A percentile compares a stretch with the other conserved stretches of the same genome.
Conservation (phyloP, 2,113 vertebrate genomes). For the Poeciliopsis retropinna region DNA sequence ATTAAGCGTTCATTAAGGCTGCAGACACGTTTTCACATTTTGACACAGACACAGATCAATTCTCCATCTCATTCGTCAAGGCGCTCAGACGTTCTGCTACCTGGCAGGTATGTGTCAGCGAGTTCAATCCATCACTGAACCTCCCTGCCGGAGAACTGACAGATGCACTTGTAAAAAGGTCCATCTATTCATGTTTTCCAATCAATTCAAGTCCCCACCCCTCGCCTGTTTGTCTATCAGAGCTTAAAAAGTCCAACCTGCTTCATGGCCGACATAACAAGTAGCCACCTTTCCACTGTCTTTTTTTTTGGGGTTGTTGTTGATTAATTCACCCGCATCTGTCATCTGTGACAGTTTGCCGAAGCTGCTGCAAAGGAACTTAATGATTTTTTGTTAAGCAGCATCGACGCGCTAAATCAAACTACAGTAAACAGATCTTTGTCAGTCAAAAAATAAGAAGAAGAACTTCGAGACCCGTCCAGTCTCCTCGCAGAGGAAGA, state of each 20-base stretch:
- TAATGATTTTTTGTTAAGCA: conserved; percentile 50
- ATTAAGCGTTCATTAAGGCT: conserved; percentile 57
- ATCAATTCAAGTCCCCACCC: conserved; percentile 60
- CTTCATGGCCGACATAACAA: conserved; percentile 46
- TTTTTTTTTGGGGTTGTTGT: not conserved
- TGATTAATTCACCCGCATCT: conserved; percentile 45
- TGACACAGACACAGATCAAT: conserved; percentile 66
- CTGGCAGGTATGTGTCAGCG: conserved; percentile 59
- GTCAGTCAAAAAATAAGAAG: not conserved
- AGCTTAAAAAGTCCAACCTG: conserved; percentile 45
- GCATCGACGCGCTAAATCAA: conserved; percentile 33
- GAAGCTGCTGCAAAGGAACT: conserved; percentile 29
- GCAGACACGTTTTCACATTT: conserved; percentile 51
- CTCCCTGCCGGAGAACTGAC: conserved; percentile 58
- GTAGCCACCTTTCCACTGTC: conserved; percentile 25
- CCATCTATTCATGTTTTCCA: conserved; percentile 71
- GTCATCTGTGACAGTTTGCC: conserved; percentile 54
- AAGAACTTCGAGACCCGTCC: conserved; percentile 1
- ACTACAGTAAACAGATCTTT: conserved; percentile 36
- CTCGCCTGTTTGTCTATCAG: conserved; percentile 69
- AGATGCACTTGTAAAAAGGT: conserved; percentile 70
- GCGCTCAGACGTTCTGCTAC: conserved; percentile 64
- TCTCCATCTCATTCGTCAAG: conserved; percentile 59
- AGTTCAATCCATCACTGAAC: conserved; percentile 66
- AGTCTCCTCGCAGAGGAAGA: conserved; percentile 19